Evolutionary conservation across 2,113 vertebrate species (phyloP).

Genomic region (Lepus americanus): DNA sequence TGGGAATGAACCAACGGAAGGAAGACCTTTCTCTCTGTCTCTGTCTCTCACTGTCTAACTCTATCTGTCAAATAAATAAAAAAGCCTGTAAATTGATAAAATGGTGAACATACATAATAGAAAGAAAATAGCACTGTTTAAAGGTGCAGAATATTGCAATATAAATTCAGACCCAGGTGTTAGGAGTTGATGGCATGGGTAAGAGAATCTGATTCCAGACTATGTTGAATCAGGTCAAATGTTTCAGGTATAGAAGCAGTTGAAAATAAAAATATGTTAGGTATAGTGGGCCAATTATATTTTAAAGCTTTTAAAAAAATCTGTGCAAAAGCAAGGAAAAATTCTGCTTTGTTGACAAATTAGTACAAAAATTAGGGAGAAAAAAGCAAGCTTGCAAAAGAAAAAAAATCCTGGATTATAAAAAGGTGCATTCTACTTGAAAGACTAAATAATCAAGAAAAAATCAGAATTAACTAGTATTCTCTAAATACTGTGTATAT

Average conservation of each 20-base stretch:
- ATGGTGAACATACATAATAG: background rate
- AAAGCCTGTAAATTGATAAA: background rate
- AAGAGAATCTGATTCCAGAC: constrained; percentile 56
- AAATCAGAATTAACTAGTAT: constrained; percentile 3
- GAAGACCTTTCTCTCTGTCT: too few species aligned
- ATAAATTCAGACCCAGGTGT: constrained; percentile 13
- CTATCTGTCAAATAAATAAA: too few species aligned
- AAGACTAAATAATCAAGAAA: constrained; percentile 43
- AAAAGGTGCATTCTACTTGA: background rate
- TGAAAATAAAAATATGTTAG: background rate
- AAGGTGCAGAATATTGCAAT: constrained; percentile 2
- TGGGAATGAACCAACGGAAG: too few species aligned
- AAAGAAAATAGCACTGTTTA: background rate
- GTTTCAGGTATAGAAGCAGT: background rate
- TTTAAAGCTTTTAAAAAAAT: background rate
- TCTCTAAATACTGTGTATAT: constrained; percentile 8
- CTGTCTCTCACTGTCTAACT: too few species aligned
- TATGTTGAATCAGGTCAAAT: constrained; percentile 22
- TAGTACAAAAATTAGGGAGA: background rate
- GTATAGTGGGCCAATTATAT: background rate
- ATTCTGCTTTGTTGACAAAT: constrained; percentile 41
- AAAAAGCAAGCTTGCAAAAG: background rate
- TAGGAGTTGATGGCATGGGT: background rate
- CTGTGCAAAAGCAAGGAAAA: constrained; percentile 42
- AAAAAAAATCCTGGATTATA: background rate